Evolutionary conservation across 2,888 invertebrate species (phyloP), one percentile per base, ranked within the genome.

Genomic region (Sesia apiformis): DNA sequence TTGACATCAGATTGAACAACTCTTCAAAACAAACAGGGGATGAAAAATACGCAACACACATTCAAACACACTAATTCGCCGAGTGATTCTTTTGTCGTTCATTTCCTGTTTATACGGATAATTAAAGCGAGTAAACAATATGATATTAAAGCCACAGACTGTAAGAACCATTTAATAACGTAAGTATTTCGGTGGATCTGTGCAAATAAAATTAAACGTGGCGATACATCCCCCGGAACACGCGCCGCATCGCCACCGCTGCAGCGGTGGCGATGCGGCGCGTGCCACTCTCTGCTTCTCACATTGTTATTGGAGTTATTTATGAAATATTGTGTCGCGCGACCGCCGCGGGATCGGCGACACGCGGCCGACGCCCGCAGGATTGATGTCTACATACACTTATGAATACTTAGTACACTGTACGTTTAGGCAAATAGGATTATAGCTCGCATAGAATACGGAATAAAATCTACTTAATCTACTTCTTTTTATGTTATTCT

Each of bases 321-420:
- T 88, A 88, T 88, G 88, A 83, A 86, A 87, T 85, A 78, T 84
- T 83, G 78, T 72, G 68, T 66, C 69, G 64, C 64, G 61, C 60
- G 60, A 60, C 69, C 64, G 46, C 38, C 65, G 64, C 65, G 64
- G 72, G 70, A 79, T 78, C 75, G 74, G 53, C 58, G 77, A 58
- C 83, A 80, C 83, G 83, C 69, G 81, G 56, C 63, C 64, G 52
- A 55, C 67, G 61, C 61, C 69, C 70, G 65, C 63, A 66, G 70
- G 70, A 67, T 65, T 63, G 1, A 73, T 74, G 74, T 70, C 60
- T 63, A 77, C 76, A 76, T 58, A 69, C 69, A 72, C 73, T 78
- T 78, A 75, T 72, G 72, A 69, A 70, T 72, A 71, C 65, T 38
- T 39, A 38, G 50, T 39, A 6, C 39, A 38, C 8, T 38, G 38